Evolutionary conservation across 1,140 invertebrate species (phyloP), one percentile per base, ranked within the genome.

Genomic region (Mercenaria mercenaria): DNA sequence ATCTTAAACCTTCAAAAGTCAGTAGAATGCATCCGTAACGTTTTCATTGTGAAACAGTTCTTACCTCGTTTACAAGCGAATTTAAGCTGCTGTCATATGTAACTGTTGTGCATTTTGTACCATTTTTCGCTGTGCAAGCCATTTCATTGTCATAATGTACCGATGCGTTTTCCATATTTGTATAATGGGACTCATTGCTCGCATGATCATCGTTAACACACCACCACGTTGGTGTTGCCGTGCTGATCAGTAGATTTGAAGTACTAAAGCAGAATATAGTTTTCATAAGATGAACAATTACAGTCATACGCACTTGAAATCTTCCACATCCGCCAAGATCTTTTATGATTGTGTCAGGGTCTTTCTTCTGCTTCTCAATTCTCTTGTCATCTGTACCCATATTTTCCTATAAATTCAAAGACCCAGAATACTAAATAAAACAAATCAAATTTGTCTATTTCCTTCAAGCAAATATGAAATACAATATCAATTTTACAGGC

Each of bases 331-430:
- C 77, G n/a, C 77, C 77, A 4, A 80, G 77, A 18, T 80, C 47
- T 56, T 80, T 47, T 26, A 80, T 80, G 29, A 80, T 59, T 15
- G 4, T 13, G 3, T 80, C 77, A 29, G 77, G 47, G 3, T 56
- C n/a, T 56, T 3, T 23, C 2, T 23, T 56, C 3, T 23, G 52
- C 3, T 3, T 56, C 10, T 8, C 52, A 56, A 20, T 56, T 20
- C 2, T 56, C 20, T 56, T 23, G 15, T 13, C 20, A 3, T 20
- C n/a, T 8, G 52, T 23, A 13, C 3, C 20, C 52, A 56, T 56
- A 23, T 23, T 56, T 56, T 20, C 52, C n/a, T n/a, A n/a, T n/a
- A 97, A 34, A 95, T 97, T 0, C 96, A n/a, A n/a, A n/a, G n/a
- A n/a, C n/a, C n/a, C n/a, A n/a, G n/a, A n/a, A n/a, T n/a, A n/a